Base-by-base conservation (phyloP, 2,113 vertebrate genomes). In the Psilopogon haemacephalus region DNA sequence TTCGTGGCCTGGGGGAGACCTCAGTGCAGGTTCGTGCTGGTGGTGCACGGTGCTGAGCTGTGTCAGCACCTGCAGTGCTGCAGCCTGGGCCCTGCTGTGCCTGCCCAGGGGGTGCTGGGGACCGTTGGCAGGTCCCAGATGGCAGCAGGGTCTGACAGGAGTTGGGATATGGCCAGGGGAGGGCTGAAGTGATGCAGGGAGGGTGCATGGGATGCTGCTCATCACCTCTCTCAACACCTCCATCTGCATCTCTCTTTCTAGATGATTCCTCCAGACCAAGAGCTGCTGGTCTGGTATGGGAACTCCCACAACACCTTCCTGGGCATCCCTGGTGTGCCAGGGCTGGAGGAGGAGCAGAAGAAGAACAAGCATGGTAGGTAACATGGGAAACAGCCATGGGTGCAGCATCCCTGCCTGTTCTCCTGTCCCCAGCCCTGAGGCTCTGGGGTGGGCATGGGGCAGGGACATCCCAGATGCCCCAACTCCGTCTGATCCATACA, bases 261-360 rank as follows among this genome's bases (percentile, higher is more conserved):
- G 99, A 99, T 99, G 54, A 99, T 99, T 87, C 99, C 99, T 35
- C 99, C 99, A 0, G 99, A 99, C 87, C 99, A 99, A 96, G 99
- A 99, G 87, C 97, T 99, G 89, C 98, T 99, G 35, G 99, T 99
- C 23, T 99, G 99, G 99, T 99, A 99, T 0, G 98, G 99, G 59
- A 99, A 99, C 93, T 99, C 99, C 2, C 99, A 99, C 79, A 99
- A 99, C 95, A 99, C 98, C 9, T 99, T 99, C 92, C 97, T 99
- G 56, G 99, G 99, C 7, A 99, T 99, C 65, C 99, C 99, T 0
- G 99, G 99, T 0, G 99, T 99, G 46, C 98, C 99, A 0, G 98
- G 98, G 19, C 95, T 97, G 15, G 99, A 99, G n/a, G 99, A 99
- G 26, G 99, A 99, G 46, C 98, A 98, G 96, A 99, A 99, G 94